These are phyloP conservation scores for Tigriopus japonicus DNA, from an alignment of 1,140 invertebrate species.

Conservation along the genomic window DNA sequence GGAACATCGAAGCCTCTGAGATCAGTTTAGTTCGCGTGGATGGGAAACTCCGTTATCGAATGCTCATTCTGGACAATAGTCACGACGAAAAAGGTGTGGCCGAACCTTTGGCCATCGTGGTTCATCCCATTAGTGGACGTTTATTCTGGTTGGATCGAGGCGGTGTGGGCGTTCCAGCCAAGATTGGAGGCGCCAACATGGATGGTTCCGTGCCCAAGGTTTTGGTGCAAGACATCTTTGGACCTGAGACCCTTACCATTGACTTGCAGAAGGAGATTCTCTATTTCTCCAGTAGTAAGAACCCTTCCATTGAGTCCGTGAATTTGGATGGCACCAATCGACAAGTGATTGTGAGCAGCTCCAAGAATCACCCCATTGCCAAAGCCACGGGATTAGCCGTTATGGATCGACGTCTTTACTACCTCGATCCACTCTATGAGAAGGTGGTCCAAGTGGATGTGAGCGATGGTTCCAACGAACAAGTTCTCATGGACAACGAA, in stretches of 20 bases:
- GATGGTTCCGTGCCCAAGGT: conserved; percentile 61
- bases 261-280: conserved; percentile 62
- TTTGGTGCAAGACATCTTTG: conserved; percentile 35
- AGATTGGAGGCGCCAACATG: conserved; percentile 83
- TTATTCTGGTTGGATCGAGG: conserved; percentile 93
- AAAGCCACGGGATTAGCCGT: conserved; percentile 64
- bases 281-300: conserved; percentile 63
- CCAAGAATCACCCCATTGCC: conserved; percentile 23
- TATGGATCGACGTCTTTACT: conserved; percentile 61
- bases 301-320: conserved; percentile 47
- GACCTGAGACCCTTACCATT: conserved; percentile 62
- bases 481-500: conserved; percentile 61
- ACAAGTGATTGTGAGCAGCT: conserved; percentile 45
- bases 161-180: conserved; percentile 65
- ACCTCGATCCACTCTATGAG: conserved; percentile 71
- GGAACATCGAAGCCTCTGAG: conserved; percentile 72
- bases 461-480: conserved; percentile 54
- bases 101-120: conserved; percentile 60
- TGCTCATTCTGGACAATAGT: conserved; percentile 73
- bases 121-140: conserved; percentile 79
- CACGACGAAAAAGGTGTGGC: conserved; percentile 68
- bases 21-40: conserved; percentile 79
- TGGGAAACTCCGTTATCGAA: conserved; percentile 58
- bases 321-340: conserved; percentile 51
- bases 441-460: conserved; percentile 70